Percentiles rank a stretch among this genome's conserved stretches.
Evolutionary conservation across 2,888 invertebrate species (phyloP).

Genomic region (Melanargia galathea): DNA sequence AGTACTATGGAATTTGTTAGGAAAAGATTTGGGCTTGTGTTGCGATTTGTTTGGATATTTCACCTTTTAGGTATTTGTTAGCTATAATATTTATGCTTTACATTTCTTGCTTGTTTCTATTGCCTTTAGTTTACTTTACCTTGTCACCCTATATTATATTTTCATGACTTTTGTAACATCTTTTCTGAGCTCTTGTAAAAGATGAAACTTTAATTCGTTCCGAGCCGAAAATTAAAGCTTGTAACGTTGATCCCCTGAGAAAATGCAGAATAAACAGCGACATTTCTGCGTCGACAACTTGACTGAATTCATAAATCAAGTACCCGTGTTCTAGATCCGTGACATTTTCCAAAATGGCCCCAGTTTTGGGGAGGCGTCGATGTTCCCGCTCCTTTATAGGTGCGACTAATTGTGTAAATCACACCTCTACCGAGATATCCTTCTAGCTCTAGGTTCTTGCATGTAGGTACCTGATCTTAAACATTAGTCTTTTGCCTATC

Average conservation of each 20-base stretch:
- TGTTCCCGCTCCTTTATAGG: constrained; percentile 9
- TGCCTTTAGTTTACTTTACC: no score
- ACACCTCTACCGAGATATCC: constrained; percentile 9
- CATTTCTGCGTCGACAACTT: constrained; percentile 25
- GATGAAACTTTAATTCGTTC: background rate
- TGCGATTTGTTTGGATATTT: no score
- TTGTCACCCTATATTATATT: no score
- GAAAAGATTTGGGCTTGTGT: no score
- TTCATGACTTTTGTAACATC: no score
- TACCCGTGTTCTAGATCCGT: constrained; percentile 29
- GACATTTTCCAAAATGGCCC: constrained; percentile 34
- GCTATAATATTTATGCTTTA: no score
- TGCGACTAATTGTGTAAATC: constrained; percentile 31
- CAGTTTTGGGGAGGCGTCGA: constrained; percentile 23
- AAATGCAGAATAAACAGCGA: constrained; percentile 27
- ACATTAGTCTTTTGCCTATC: no score
- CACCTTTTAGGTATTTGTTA: no score
- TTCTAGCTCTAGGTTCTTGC: no score
- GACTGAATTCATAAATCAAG: constrained; percentile 34
- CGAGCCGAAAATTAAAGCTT: constrained; percentile 24
- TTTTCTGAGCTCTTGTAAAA: background rate
- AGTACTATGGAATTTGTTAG: no score
- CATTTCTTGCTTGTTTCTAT: no score
- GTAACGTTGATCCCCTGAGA: constrained; percentile 19
- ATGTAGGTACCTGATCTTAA: no score